Conservation (phyloP, 2,113 vertebrate species). For the Clinocottus analis region DNA sequence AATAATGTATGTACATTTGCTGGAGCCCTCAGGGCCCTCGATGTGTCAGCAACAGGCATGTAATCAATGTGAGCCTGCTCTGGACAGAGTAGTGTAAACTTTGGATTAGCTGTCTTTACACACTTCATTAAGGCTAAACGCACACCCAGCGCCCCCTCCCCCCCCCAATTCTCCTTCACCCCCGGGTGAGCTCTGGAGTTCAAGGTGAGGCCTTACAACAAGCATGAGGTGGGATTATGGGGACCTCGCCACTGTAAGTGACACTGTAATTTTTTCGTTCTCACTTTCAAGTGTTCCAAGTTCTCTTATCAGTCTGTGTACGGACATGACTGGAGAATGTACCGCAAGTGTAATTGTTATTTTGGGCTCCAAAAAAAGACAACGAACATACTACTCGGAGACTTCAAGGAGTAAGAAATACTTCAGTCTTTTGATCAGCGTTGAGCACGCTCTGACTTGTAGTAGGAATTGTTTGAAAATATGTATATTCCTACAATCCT, state of each 20-base stretch:
- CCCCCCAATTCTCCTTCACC: not conserved
- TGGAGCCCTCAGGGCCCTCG: constrained; percentile 16
- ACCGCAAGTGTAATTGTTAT: not conserved
- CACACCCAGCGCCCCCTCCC: no score
- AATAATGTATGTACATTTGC: not conserved
- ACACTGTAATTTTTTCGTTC: not conserved
- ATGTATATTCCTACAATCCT: not conserved
- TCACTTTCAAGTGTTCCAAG: not conserved
- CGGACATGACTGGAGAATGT: not conserved
- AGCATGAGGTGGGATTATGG: not conserved
- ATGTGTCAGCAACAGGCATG: constrained; percentile 51
- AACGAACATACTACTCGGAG: not conserved
- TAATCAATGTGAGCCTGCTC: constrained; percentile 60
- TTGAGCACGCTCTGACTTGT: not conserved
- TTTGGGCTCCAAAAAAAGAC: not conserved
- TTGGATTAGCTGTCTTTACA: constrained; percentile 69
- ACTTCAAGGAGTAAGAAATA: not conserved
- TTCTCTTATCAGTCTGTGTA: not conserved
- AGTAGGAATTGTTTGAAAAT: not conserved
- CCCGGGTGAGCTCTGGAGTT: constrained; percentile 1
- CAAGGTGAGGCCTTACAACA: no score
- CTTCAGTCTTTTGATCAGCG: not conserved
- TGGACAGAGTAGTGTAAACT: constrained; percentile 68
- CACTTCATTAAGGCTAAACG: constrained; percentile 68
- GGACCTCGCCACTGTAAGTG: not conserved